phyloP scores from a whole-genome alignment of 2,888 invertebrate species.

The Brenthis ino region DNA sequence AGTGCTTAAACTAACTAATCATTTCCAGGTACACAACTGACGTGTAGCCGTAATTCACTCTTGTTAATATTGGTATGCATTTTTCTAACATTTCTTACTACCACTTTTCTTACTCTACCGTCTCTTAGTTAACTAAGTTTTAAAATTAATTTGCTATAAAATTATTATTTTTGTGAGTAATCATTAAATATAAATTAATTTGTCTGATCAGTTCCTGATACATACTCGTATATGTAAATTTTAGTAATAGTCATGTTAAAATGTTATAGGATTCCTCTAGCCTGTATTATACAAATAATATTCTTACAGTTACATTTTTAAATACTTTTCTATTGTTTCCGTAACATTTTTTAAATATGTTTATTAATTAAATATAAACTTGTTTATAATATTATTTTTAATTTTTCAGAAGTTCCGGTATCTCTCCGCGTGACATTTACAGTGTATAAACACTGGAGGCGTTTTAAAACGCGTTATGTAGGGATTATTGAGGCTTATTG shows the following conservation, averaged over 20 bases:
- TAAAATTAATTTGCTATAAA: no score
- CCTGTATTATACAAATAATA: no score
- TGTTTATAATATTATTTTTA: slow-evolving; percentile 8
- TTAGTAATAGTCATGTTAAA: no score
- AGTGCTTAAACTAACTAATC: slow-evolving; percentile 23
- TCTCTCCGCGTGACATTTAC: slow-evolving; percentile 45
- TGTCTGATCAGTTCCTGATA: no score
- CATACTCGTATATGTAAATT: no score
- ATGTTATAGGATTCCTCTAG: no score
- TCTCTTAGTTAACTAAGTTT: not conserved
- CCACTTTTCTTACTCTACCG: not conserved
- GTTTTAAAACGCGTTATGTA: slow-evolving; percentile 30
- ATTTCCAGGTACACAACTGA: slow-evolving; percentile 69
- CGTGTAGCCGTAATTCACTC: slow-evolving; percentile 55
- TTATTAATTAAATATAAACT: not conserved
- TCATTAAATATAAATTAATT: not conserved
- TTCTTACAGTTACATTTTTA: no score
- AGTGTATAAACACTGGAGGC: slow-evolving; percentile 39
- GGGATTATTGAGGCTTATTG: slow-evolving; percentile 30
- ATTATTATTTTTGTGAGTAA: not conserved
- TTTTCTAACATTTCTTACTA: slow-evolving; percentile 21
- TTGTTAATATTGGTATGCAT: slow-evolving; percentile 42
- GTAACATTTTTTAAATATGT: not conserved
- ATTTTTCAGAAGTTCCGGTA: slow-evolving; percentile 43
- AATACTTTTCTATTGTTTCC: no score